These are phyloP conservation scores for Atherinomorus stipes DNA, from an alignment of 2,113 vertebrate species.

Conservation along the genomic window DNA sequence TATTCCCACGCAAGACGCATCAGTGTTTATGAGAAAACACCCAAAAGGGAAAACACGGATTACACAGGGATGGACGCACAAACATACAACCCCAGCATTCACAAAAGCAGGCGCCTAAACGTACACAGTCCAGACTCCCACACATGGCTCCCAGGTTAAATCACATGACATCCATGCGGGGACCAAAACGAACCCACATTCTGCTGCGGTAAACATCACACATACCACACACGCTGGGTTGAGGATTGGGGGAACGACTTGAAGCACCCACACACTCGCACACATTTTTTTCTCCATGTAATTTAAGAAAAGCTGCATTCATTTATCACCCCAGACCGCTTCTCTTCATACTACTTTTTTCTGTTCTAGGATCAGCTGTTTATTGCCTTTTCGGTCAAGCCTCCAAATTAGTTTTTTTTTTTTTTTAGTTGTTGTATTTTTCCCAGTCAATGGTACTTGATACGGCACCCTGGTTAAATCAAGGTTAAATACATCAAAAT, in stretches of 20 bases:
- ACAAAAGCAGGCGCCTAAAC: constrained; percentile 14
- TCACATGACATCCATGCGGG: constrained; percentile 54
- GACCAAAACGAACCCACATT: constrained; percentile 48
- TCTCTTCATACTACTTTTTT: neutral
- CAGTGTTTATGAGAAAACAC: constrained; percentile 50
- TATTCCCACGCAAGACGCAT: constrained; percentile 36
- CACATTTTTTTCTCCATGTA: constrained; percentile 2
- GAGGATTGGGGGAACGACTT: constrained; percentile 42
- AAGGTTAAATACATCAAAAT: constrained; percentile 45
- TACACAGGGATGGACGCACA: constrained; percentile 4
- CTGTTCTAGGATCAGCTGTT: neutral
- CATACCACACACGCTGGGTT: constrained; percentile 51
- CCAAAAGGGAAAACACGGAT: constrained; percentile 25
- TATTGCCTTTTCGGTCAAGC: constrained; percentile 11
- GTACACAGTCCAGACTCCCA: constrained; percentile 46
- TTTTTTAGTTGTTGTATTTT: neutral
- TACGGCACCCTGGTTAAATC: constrained; percentile 30
- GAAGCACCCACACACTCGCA: constrained; percentile 16
- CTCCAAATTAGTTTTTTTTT: constrained; percentile 27
- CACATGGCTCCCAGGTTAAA: constrained; percentile 42
- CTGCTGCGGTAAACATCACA: constrained; percentile 55
- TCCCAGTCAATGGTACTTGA: constrained; percentile 17
- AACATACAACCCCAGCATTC: constrained; percentile 3
- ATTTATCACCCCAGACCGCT: constrained; percentile 36
- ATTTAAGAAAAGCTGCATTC: constrained; percentile 45